phyloP scores from a whole-genome alignment of 2,888 invertebrate genomes.

The Argynnis bischoffii region DNA sequence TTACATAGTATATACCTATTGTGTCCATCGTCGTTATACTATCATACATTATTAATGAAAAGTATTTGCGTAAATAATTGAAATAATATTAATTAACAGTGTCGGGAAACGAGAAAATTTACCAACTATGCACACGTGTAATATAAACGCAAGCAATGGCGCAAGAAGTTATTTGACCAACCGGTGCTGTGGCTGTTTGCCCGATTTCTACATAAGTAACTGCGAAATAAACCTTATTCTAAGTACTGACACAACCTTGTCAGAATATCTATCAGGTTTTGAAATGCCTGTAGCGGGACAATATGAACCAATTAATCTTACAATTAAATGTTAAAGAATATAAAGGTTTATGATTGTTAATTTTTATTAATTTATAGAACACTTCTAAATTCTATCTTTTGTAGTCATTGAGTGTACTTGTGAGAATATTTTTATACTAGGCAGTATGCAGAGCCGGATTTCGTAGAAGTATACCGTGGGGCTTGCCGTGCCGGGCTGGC shows the following conservation, averaged over 20 bases:
- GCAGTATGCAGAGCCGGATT: no score
- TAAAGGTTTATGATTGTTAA: no score
- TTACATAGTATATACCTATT: no score
- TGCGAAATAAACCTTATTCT: conserved; percentile 38
- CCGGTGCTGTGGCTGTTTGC: conserved; percentile 31
- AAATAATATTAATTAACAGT: conserved; percentile 21
- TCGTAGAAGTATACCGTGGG: no score
- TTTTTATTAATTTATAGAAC: no score
- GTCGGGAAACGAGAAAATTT: conserved; percentile 20
- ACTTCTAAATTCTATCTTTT: no score
- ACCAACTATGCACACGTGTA: conserved; percentile 19
- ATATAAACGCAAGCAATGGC: conserved; percentile 36
- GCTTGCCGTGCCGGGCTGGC: no score
- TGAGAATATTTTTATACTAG: no score
- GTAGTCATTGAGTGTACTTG: no score
- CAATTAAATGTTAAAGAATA: no score
- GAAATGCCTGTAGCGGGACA: conserved; percentile 9
- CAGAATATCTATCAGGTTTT: conserved; percentile 20
- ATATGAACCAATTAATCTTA: not conserved
- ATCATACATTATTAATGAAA: not conserved
- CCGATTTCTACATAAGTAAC: conserved; percentile 40
- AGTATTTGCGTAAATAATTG: conserved; percentile 13
- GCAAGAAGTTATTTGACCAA: conserved; percentile 42
- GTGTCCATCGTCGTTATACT: not conserved
- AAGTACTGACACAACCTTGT: conserved; percentile 28